Base-by-base conservation (phyloP, 2,797 vertebrate species). In the Anabacerthia variegaticeps region DNA sequence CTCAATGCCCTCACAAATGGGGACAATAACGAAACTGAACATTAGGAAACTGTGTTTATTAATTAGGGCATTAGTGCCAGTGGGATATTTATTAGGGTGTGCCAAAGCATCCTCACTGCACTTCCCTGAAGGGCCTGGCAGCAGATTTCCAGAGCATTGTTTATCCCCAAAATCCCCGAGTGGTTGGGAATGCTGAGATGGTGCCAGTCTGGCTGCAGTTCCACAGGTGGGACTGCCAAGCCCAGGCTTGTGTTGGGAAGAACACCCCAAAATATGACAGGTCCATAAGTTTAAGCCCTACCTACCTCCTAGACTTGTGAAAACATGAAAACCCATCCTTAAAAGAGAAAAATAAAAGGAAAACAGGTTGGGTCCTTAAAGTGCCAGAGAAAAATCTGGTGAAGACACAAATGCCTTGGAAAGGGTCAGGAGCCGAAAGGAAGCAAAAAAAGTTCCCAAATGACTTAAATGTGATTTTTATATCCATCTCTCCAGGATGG, bases 181-280 rank as follows among this genome's bases (percentile, higher is more conserved):
- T 2, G 12, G 4, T 18, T 24, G 11, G 15, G 34, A 82, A 28
- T 3, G 7, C 1, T 0, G 3, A 51, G 18, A 13, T 30, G 18
- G 58, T 46, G 46, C 44, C 3, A 2, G 11, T 20, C 44, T 12
- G 65, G 46, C 48, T 26, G 7, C 32, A 27, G 36, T 9, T 55
- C 16, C 13, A 2, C 6, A 59, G 48, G 15, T 39, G 55, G 36
- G 39, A 51, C 30, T 9, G 48, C 51, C 56, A 66, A 84, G 43
- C 28, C 34, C 34, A 36, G 37, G 27, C 59, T 77, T 69, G 69
- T 56, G 17, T 2, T 62, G 32, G 27, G 48, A 44, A 65, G 55
- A 66, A n/a, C 55, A 69, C 39, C 61, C 32, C 78, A 34, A 84
- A 67, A 71, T 26, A 54, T 3, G 10, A 19, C 2, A 19, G 7